Evolutionary conservation across 2,113 vertebrate genomes (phyloP).

Genomic region (Grallaria varia): DNA sequence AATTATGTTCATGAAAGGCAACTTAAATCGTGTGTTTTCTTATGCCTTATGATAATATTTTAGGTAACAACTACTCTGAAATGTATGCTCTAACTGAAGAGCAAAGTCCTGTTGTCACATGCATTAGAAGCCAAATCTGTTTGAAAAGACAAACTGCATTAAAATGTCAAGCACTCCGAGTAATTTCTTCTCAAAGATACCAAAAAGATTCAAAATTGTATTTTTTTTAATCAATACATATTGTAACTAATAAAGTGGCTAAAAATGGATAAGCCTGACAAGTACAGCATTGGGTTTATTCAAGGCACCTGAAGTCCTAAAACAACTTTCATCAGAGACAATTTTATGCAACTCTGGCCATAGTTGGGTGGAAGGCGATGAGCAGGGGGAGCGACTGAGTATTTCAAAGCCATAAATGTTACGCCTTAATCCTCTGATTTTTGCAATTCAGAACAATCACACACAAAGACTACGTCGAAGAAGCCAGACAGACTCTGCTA

Average conservation of each 20-base stretch:
- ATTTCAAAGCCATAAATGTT: conserved; percentile 5
- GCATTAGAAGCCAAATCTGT: conserved; percentile 77
- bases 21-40: conserved; percentile 84
- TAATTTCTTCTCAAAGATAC: conserved; percentile 71
- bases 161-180: conserved; percentile 73
- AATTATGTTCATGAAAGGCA: conserved; percentile 88
- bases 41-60: conserved; percentile 84
- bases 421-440: conserved; percentile 37
- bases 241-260: conserved; percentile 24
- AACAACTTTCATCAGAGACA: neutral
- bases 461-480: neutral
- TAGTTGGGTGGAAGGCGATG: neutral
- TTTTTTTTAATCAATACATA: conserved; percentile 41
- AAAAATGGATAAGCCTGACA: neutral
- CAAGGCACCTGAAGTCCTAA: neutral
- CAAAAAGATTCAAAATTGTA: conserved; percentile 64
- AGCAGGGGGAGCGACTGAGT: neutral
- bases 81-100: conserved; percentile 78
- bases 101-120: conserved; percentile 75
- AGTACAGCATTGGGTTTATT: neutral
- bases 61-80: conserved; percentile 84
- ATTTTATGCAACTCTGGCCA: neutral
- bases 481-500: neutral
- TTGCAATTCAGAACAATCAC: conserved; percentile 15
- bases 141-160: conserved; percentile 78